Evolutionary conservation across 2,888 invertebrate genomes (phyloP).

Genomic region (Nymphalis polychloros): DNA sequence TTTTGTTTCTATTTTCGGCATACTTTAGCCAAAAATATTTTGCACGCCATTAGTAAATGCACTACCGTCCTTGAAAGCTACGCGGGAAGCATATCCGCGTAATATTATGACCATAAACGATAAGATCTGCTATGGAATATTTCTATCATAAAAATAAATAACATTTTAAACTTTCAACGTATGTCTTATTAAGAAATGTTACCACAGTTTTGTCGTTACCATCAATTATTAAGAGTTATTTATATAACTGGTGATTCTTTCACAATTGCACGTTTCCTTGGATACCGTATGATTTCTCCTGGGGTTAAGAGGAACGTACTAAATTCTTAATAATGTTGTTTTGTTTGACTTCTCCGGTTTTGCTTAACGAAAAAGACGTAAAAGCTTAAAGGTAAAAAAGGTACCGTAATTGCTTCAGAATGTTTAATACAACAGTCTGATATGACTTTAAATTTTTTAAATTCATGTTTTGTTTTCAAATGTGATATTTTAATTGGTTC

Average conservation of each 20-base stretch:
- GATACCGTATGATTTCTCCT: slow-evolving; percentile 49
- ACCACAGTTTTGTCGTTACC: slow-evolving; percentile 34
- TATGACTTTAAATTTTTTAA: too few species aligned
- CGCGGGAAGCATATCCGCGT: too few species aligned
- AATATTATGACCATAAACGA: neutral
- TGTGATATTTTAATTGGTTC: too few species aligned
- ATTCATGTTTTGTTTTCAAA: too few species aligned
- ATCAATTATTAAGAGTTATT: slow-evolving; percentile 50
- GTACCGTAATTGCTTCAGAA: neutral
- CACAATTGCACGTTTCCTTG: slow-evolving; percentile 45
- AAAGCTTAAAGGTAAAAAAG: slow-evolving; percentile 8
- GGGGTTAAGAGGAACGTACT: slow-evolving; percentile 43
- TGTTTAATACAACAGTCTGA: neutral
- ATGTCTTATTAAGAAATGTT: slow-evolving; percentile 27
- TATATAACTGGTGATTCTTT: slow-evolving; percentile 47
- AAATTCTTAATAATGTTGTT: slow-evolving; percentile 45
- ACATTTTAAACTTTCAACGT: slow-evolving; percentile 15
- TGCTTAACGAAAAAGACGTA: slow-evolving; percentile 14
- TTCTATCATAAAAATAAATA: slow-evolving; percentile 13
- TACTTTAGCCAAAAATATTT: too few species aligned
- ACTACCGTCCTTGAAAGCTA: too few species aligned
- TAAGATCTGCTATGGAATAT: neutral
- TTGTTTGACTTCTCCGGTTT: slow-evolving; percentile 28
- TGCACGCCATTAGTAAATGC: too few species aligned
- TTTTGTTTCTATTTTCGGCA: too few species aligned